Base-by-base conservation (phyloP, 2,888 invertebrate species). In the Lycia hirtaria region DNA sequence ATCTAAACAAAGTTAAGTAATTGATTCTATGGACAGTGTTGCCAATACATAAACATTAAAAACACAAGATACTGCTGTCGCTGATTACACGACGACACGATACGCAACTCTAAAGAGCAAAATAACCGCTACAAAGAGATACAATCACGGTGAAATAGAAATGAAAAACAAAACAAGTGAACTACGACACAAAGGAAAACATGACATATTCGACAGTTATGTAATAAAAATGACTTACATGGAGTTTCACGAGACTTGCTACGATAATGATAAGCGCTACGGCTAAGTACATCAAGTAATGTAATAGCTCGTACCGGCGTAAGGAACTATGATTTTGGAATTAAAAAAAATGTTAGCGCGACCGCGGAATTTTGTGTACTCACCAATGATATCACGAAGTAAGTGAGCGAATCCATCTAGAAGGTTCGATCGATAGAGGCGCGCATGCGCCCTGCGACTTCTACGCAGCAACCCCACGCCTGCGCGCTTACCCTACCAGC, bases 251-350 rank as follows among this genome's bases (percentile, higher is more conserved):
- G 80, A 92, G 84, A 81, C 91, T 92, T 61, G 91, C 91, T 66
- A 92, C 81, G 51, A 92, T 86, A 64, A 92, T 88, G 68, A 92
- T 90, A 68, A 92, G 72, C 72, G 91, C 90, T 84, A 92, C 90
- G 53, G 91, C 91, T 68, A 92, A 83, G 86, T 92, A 92, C 91
- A 92, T 91, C 3, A 53, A 30, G 28, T 44, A 48, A 51, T 47
- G 51, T 57, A 47, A n/a, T 48, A 52, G 41, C 52, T 22, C 22
- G 41, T 24, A 82, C 87, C 12, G 52, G 7, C 14, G 45, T n/a
- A 20, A 28, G 10, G n/a, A 48, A 45, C 43, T 22, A 53, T 49
- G 43, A 12, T 2, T 44, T 37, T 22, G 19, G 38, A 37, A 48
- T 51, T 48, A 47, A 49, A 61, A 60, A 60, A 43, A 35, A 44